Percentiles rank a stretch among this genome's conserved stretches.
Conservation (phyloP, 2,888 invertebrate genomes). For the Agrochola litura region DNA sequence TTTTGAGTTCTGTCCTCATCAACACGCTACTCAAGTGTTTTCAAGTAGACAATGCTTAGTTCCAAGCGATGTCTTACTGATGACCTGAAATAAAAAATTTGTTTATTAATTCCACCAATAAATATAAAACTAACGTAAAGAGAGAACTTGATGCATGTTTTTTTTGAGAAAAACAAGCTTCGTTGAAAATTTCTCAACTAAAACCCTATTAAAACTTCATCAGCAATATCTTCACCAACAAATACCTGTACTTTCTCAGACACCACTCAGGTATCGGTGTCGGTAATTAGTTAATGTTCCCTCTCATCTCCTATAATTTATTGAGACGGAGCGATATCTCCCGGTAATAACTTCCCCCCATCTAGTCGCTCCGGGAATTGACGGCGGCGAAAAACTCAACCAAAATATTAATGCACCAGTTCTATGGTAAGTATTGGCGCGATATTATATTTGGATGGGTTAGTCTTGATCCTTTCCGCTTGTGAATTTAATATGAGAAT, state of each 20-base stretch:
- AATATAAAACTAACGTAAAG: not conserved
- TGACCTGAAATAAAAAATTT: not conserved
- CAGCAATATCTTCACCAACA: constrained; percentile 26
- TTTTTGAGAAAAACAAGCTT: not conserved
- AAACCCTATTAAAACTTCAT: constrained; percentile 30
- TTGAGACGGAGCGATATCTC: constrained; percentile 87
- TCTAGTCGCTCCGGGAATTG: constrained; percentile 85
- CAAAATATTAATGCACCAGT: constrained; percentile 89
- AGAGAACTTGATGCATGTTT: not conserved
- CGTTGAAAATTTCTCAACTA: not conserved
- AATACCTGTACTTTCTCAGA: constrained; percentile 45
- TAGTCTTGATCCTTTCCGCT: constrained; percentile 67
- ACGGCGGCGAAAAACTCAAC: constrained; percentile 89
- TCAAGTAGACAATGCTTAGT: too few relatives aligned
- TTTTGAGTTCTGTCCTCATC: not conserved
- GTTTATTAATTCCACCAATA: not conserved
- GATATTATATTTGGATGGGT: constrained; percentile 63
- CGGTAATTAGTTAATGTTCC: constrained; percentile 89
- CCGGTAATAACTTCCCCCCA: constrained; percentile 72
- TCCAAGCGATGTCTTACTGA: not conserved
- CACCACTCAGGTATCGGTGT: constrained; percentile 82
- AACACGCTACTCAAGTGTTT: too few relatives aligned
- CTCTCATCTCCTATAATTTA: constrained; percentile 89
- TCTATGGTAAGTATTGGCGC: constrained; percentile 86
- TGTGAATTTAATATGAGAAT: not conserved